phyloP scores from a whole-genome alignment of 2,888 invertebrate genomes.

The Tenthredo scrophulariae region DNA sequence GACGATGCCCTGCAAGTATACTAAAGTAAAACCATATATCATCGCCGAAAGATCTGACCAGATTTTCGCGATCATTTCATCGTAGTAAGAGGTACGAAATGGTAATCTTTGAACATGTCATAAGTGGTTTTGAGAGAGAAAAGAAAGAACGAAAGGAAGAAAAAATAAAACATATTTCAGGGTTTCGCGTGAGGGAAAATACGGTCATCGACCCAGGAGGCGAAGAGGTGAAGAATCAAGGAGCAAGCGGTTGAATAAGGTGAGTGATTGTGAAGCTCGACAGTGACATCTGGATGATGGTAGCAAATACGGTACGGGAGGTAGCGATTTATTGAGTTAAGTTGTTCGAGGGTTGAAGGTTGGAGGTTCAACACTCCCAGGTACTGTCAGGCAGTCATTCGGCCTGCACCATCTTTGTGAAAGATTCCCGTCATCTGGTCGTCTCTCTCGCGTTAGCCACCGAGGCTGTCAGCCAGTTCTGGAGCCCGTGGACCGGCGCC shows the following conservation, averaged over 20 bases:
- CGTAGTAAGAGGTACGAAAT: background rate
- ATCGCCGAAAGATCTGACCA: background rate
- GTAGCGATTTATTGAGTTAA: slow-evolving; percentile 69
- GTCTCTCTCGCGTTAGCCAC: slow-evolving; percentile 35
- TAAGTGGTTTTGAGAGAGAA: background rate
- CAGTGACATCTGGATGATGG: slow-evolving; percentile 62
- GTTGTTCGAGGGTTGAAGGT: slow-evolving; percentile 56
- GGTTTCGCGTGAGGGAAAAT: background rate
- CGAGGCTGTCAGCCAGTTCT: slow-evolving; percentile 59
- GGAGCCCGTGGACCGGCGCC: slow-evolving; percentile 61
- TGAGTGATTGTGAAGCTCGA: slow-evolving; percentile 64
- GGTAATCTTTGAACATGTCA: background rate
- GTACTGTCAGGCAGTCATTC: slow-evolving; percentile 36
- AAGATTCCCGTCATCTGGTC: slow-evolving; percentile 35
- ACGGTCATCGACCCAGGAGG: background rate
- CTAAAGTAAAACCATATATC: background rate
- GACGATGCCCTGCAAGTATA: background rate
- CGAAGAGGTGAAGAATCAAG: background rate
- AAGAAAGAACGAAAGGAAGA: background rate
- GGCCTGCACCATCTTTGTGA: slow-evolving; percentile 33
- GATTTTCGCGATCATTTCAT: background rate
- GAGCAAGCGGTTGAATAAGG: background rate
- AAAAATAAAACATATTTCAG: background rate
- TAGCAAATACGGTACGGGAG: slow-evolving; percentile 63
- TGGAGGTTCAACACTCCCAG: background rate